phyloP scores from a whole-genome alignment of 2,113 vertebrate genomes.

The Oceanites oceanicus region DNA sequence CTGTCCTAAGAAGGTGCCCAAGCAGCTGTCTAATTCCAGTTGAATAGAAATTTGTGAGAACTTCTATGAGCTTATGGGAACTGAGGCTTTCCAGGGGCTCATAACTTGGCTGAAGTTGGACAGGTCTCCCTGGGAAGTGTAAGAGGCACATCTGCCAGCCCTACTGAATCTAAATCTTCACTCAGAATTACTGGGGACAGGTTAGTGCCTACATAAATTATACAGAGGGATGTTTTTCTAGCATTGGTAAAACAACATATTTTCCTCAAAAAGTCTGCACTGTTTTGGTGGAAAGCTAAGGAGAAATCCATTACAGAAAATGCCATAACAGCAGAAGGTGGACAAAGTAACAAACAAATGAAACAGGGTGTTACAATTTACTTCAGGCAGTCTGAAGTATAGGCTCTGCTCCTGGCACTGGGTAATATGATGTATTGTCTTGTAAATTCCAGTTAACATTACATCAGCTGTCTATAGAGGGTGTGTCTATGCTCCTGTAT shows the following conservation, averaged over 20 bases:
- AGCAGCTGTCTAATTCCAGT: neutral
- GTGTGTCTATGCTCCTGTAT: neutral
- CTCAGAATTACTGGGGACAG: neutral
- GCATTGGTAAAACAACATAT: accelerated
- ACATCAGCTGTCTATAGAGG: neutral
- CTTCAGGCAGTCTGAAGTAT: neutral
- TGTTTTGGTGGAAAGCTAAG: neutral
- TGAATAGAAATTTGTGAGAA: neutral
- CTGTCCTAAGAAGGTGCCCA: neutral
- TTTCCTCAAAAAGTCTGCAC: neutral
- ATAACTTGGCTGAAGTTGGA: neutral
- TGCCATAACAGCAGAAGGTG: neutral
- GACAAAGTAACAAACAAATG: neutral
- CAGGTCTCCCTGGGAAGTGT: neutral
- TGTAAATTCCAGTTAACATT: neutral
- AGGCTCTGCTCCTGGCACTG: neutral
- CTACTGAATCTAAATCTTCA: neutral
- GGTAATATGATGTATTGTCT: neutral
- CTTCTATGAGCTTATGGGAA: neutral
- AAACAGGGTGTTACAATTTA: accelerated
- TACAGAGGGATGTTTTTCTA: neutral
- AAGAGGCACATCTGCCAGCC: neutral
- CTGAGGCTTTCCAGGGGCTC: neutral
- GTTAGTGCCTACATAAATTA: neutral
- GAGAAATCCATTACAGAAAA: neutral